A percentile compares a stretch with the other conserved stretches of the same genome.
Conservation (phyloP, 2,113 vertebrate genomes). For the Laterallus jamaicensis region DNA sequence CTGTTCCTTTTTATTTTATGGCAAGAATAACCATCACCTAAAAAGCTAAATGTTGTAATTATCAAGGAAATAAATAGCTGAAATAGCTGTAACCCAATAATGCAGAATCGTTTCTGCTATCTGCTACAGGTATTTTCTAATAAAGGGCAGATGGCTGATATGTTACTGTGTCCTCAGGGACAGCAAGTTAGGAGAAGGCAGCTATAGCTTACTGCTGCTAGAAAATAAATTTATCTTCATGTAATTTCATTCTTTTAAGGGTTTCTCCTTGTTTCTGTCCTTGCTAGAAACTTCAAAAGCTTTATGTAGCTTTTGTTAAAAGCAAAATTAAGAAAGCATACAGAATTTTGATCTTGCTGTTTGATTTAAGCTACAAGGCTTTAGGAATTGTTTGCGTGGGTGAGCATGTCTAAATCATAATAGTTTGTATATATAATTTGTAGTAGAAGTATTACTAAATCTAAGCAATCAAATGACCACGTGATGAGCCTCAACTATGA, state of each 20-base stretch:
- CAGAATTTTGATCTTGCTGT: background rate
- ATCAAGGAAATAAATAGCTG: background rate
- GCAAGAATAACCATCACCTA: background rate
- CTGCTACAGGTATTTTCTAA: conserved; percentile 9
- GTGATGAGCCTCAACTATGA: background rate
- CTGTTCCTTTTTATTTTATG: background rate
- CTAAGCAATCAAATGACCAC: background rate
- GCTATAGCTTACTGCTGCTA: background rate
- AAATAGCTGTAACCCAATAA: background rate
- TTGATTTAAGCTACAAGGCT: background rate
- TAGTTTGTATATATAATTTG: background rate
- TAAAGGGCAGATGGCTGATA: background rate
- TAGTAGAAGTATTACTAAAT: background rate
- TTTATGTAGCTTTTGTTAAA: background rate
- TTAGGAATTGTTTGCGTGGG: background rate
- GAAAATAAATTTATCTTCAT: background rate
- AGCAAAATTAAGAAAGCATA: background rate
- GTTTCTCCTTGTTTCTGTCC: background rate
- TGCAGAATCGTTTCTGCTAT: background rate
- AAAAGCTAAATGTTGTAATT: background rate
- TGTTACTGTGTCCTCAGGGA: background rate
- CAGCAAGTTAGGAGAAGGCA: background rate
- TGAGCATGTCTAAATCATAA: background rate
- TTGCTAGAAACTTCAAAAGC: background rate
- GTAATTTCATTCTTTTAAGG: background rate